phyloP scores from a whole-genome alignment of 1,140 invertebrate species.

The Brachystomella parvula region DNA sequence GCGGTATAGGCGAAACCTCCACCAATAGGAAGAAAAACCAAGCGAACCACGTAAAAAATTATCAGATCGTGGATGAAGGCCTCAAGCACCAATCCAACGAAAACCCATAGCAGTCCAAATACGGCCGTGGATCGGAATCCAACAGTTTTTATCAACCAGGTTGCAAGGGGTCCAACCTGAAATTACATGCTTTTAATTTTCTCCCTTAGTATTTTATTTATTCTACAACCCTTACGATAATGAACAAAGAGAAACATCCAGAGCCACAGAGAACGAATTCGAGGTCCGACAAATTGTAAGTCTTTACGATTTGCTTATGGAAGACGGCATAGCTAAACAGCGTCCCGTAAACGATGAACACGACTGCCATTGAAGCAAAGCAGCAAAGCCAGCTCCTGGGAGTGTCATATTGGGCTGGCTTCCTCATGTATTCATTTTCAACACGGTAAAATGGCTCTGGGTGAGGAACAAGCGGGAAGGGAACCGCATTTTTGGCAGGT shows the following conservation, averaged over 20 bases:
- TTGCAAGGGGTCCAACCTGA: constrained; percentile 1
- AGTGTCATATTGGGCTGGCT: background rate
- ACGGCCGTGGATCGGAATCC: background rate
- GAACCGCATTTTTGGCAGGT: too few species aligned
- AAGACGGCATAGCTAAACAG: background rate
- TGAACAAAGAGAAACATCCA: background rate
- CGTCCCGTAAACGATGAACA: background rate
- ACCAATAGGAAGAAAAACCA: background rate
- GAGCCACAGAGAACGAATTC: background rate
- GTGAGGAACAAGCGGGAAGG: background rate
- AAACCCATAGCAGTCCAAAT: background rate
- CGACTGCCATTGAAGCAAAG: background rate
- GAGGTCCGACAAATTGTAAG: background rate
- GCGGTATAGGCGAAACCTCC: constrained; percentile 1
- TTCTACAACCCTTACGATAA: background rate
- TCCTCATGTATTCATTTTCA: background rate
- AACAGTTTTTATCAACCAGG: background rate
- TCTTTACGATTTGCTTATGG: background rate
- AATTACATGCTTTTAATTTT: background rate
- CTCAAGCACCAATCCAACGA: background rate
- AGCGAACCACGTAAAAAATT: background rate
- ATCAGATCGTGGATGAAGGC: background rate
- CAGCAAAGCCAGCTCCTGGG: background rate
- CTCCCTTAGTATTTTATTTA: background rate
- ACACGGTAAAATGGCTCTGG: background rate